These are phyloP conservation scores for Chrysina gloriosa DNA, from an alignment of 2,888 invertebrate genomes.

Conservation along the genomic window DNA sequence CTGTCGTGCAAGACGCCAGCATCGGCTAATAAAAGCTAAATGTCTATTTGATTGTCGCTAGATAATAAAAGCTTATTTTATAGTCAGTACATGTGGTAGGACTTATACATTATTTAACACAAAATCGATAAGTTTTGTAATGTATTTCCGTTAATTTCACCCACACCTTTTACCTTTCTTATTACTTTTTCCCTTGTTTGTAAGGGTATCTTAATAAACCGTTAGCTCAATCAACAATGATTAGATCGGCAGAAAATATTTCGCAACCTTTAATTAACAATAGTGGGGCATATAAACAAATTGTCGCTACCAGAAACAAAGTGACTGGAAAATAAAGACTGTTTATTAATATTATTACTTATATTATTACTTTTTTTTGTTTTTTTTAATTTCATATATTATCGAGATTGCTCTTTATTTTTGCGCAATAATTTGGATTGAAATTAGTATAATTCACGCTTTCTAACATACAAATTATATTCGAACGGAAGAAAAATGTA, in stretches of 20 bases:
- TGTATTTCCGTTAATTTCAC: no score
- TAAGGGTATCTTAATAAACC: no score
- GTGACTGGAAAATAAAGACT: no score
- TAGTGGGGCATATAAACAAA: no score
- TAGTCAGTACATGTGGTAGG: neutral
- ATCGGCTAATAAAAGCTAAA: neutral
- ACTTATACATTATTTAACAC: neutral
- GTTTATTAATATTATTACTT: no score
- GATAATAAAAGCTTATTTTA: neutral
- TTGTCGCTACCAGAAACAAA: no score
- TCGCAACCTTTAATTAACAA: no score
- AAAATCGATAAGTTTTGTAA: neutral
- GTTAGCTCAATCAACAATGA: no score
- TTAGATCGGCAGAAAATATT: no score
- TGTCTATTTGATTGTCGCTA: constrained; percentile 3
- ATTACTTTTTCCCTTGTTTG: no score
- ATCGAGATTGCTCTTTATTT: neutral
- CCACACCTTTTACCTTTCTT: no score
- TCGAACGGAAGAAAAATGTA: neutral
- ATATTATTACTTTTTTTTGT: no score
- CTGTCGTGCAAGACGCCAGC: neutral
- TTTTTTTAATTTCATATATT: neutral
- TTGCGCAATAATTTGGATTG: neutral
- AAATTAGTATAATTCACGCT: constrained; percentile 11
- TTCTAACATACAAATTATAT: constrained; percentile 1